Evolutionary conservation across 2,888 invertebrate species (phyloP), one percentile per base, ranked within the genome.

Genomic region (Himalopsyche kuldschensis): DNA sequence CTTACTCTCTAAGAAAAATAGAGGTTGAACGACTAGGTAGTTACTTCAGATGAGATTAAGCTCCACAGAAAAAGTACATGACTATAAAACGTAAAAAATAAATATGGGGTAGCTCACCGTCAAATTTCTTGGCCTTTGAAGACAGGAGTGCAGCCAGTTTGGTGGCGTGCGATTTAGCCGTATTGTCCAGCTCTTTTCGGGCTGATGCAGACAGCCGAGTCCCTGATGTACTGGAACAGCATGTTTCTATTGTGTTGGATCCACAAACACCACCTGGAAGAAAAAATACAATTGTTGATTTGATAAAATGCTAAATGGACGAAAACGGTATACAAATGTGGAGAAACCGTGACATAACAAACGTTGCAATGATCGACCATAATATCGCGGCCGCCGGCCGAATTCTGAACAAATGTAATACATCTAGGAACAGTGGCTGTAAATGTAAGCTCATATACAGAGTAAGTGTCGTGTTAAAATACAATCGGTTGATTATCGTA

Each of bases 51-150:
- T n/a, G n/a, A n/a, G n/a, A n/a, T n/a, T n/a, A n/a, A n/a, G n/a
- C n/a, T n/a, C n/a, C n/a, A n/a, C n/a, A n/a, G n/a, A n/a, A n/a
- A n/a, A n/a, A n/a, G n/a, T n/a, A n/a, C n/a, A n/a, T n/a, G n/a
- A n/a, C n/a, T n/a, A n/a, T n/a, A n/a, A n/a, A 4, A 27, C 6
- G 17, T 11, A 75, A 20, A 3, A 3, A 17, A 24, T 1, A 17
- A 4, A 11, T 35, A 77, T 80, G 63, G 77, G 83, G 81, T 77
- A 80, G 90, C 93, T 93, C 89, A 95, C 95, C 93, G 89, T 95
- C 94, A 89, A 95, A 95, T 88, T 93, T 93, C 87, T 90, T 91
- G 55, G 94, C 93, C 87, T 94, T 91, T 75, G 92, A 92, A 80
- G 92, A 92, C 87, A 95, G 92, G 79, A 93, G 90, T 55, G 91